Base-by-base conservation (phyloP, 2,113 vertebrate species). In the Hyaena hyaena region DNA sequence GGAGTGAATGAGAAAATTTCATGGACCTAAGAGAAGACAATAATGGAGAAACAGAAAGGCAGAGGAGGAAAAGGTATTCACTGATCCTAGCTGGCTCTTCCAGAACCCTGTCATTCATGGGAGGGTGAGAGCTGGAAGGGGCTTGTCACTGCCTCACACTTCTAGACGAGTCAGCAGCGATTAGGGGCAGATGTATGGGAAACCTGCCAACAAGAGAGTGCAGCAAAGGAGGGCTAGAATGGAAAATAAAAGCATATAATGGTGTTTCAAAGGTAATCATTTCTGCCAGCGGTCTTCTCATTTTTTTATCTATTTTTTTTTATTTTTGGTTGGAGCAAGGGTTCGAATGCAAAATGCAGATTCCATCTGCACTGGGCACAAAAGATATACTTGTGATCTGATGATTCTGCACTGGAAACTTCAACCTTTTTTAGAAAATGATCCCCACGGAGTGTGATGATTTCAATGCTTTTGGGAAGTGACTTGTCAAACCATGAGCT, bases 171-270 rank as follows among this genome's bases (percentile, higher is more conserved):
- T 93, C 95, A 94, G 96, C 19, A 79, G 61, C n/a, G 21, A 93
- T 53, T 83, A 94, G 95, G 98, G 81, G 97, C 94, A 97, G 95
- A 98, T 97, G 96, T 98, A 90, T 92, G 98, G 98, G 98, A 90
- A 71, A 90, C n/a, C n/a, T 92, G 33, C 31, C 73, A 81, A 48
- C 53, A 63, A 39, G 45, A 43, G 65, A 90, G 69, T 26, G 31
- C 19, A 79, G 82, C 50, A 77, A 77, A 97, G 88, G 31, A 93
- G 65, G 11, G 45, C 85, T 88, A 83, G 81, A 94, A 97, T 96
- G 97, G 73, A 96, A 97, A 80, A 97, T 96, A 83, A 94, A 90
- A 86, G 16, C 50, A 1, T 43, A 35, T 15, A 58, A 0, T 53
- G 19, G 33, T 92, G 69, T 96, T 66, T 33, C 16, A 28, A 84